Evolutionary conservation across 2,113 vertebrate species (phyloP).

Genomic region (Tenebrosternarchus preto): DNA sequence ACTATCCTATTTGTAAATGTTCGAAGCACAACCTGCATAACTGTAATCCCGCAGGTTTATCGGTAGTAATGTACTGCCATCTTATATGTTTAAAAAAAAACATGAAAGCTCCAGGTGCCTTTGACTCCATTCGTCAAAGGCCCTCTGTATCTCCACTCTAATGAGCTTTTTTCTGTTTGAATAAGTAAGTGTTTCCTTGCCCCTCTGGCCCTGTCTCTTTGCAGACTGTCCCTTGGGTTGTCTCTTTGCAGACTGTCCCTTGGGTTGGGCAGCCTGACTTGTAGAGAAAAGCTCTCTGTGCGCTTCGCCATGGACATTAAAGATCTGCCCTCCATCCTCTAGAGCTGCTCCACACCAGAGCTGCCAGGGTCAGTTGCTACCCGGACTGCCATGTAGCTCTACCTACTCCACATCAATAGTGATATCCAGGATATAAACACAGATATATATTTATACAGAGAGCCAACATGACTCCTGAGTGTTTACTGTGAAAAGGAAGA

Average conservation of each 20-base stretch:
- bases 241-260: slow-evolving; percentile 56
- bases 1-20: slow-evolving; percentile 18
- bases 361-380: slow-evolving; percentile 62
- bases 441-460: too few species aligned
- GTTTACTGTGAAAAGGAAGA: too few species aligned
- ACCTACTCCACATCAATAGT: too few species aligned
- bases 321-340: slow-evolving; percentile 46
- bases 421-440: too few species aligned
- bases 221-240: slow-evolving; percentile 49
- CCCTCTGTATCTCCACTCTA: slow-evolving; percentile 57
- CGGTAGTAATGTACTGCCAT: neutral
- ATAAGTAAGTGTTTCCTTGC: slow-evolving; percentile 60
- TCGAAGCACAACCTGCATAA: neutral
- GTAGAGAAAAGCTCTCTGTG: slow-evolving; percentile 15
- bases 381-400: slow-evolving; percentile 62
- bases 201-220: slow-evolving; percentile 40
- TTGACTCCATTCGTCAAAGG: slow-evolving; percentile 67
- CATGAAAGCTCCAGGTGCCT: slow-evolving; percentile 60
- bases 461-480: too few species aligned
- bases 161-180: slow-evolving; percentile 69
- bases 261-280: slow-evolving; percentile 1
- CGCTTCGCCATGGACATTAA: too few species aligned
- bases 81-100: slow-evolving; percentile 40
- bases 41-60: neutral
- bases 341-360: slow-evolving; percentile 55